Evolutionary conservation across 2,888 invertebrate species (phyloP), one percentile per base, ranked within the genome.

Genomic region (Andrena hattorfiana): DNA sequence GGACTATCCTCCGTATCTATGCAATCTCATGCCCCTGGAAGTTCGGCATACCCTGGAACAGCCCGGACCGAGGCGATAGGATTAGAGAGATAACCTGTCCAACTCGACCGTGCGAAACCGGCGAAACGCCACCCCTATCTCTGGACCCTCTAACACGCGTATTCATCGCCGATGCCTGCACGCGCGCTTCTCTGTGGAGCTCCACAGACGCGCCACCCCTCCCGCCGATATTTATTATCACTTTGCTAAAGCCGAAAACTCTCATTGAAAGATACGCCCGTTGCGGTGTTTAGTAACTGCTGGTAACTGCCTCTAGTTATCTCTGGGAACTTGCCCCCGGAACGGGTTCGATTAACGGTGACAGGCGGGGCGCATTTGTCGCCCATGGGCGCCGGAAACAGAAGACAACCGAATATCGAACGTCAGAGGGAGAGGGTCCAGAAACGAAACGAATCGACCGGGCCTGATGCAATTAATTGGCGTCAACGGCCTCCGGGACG

Each of bases 1-100:
- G 71, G 83, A 30, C 78, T 84, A 84, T 84, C 83, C 83, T 67
- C 63, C 78, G 83, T 83, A 84, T 84, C 83, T 84, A 84, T 84
- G 83, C 83, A 83, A 84, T 84, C 83, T 84, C 83, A 83, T 84
- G 83, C 83, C 83, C 75, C 74, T 72, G 83, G 78, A 83, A 84
- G 54, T 84, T 84, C 74, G 83, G 83, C 83, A 49, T 62, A 75
- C 64, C 75, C 67, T 71, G 67, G 83, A 64, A 74, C 70, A 64
- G 59, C 83, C 64, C 71, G 63, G 83, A 71, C 83, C 83, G 75
- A 83, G 78, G 75, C 83, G 83, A 84, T 83, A 60, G 83, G 83
- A 84, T 84, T 84, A 84, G 83, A 84, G 83, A 84, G 83, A 83
- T 84, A 84, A 84, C 83, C 83, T 84, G 83, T 84, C 83, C 83